A percentile compares a stretch with the other conserved stretches of the same genome.
Conservation (phyloP, 2,113 vertebrate genomes). For the Prietella phreatophila region DNA sequence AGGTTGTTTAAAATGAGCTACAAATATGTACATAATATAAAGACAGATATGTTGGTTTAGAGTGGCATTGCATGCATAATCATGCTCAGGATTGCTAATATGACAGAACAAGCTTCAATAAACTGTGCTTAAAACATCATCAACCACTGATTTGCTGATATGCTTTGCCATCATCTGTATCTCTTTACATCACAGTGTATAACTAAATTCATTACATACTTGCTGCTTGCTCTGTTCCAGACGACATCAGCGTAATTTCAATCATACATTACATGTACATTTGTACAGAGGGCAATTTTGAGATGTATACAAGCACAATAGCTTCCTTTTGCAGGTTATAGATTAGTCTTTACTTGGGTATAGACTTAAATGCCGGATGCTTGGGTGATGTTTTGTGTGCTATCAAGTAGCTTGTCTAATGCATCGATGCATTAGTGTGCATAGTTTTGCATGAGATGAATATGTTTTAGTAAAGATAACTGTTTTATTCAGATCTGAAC, state of each 20-base stretch:
- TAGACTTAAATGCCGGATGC: conserved; percentile 60
- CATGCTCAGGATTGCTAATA: conserved; percentile 24
- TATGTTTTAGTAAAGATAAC: conserved; percentile 62
- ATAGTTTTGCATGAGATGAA: conserved; percentile 72
- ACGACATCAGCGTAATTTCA: conserved; percentile 12
- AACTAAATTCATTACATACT: not conserved
- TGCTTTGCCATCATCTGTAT: not conserved
- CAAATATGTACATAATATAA: not conserved
- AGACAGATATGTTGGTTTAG: not conserved
- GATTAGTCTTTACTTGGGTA: conserved; percentile 56
- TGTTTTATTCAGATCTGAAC: conserved; percentile 58
- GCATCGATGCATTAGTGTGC: conserved; percentile 66
- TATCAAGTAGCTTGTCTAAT: conserved; percentile 67
- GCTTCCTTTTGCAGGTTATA: conserved; percentile 54
- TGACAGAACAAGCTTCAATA: conserved; percentile 1
- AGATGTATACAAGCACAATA: conserved; percentile 66
- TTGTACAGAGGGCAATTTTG: conserved; percentile 57
- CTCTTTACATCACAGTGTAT: not conserved
- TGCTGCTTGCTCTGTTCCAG: conserved; percentile 28
- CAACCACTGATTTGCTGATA: not conserved
- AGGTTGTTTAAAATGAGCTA: not conserved
- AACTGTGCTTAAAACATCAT: conserved; percentile 2
- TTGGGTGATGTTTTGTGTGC: conserved; percentile 65
- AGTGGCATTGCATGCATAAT: conserved; percentile 9
- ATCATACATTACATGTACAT: conserved; percentile 19